These are phyloP conservation scores for Kuschelorhynchus macadamiae DNA, from an alignment of 2,888 invertebrate genomes.

Conservation along the genomic window DNA sequence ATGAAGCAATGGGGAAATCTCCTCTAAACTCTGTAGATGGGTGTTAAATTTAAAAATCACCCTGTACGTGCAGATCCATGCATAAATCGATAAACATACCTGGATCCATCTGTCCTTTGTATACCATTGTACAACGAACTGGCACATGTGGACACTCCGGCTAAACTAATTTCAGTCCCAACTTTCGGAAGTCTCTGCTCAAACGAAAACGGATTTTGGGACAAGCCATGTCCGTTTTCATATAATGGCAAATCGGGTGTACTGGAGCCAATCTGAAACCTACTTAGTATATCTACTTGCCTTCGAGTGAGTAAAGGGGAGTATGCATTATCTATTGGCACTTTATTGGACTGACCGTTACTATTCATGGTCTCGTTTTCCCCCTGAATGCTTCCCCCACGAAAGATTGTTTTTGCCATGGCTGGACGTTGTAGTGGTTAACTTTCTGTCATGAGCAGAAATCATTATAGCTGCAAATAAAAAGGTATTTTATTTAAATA, in stretches of 20 bases:
- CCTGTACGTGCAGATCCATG: too few species aligned
- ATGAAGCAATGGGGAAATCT: too few species aligned
- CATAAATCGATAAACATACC: too few species aligned
- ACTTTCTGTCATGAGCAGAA: too few species aligned
- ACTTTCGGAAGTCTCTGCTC: slow-evolving; percentile 17
- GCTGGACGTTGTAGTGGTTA: too few species aligned
- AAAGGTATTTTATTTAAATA: too few species aligned
- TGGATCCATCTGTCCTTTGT: slow-evolving; percentile 22
- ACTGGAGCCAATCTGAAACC: slow-evolving; percentile 43
- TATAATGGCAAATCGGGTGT: slow-evolving; percentile 28
- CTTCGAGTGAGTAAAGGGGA: slow-evolving; percentile 19
- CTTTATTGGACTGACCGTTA: not conserved
- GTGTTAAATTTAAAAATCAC: too few species aligned
- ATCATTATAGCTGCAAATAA: too few species aligned
- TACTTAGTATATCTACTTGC: slow-evolving; percentile 14
- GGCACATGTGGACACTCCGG: slow-evolving; percentile 55
- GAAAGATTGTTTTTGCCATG: slow-evolving; percentile 31
- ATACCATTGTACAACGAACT: slow-evolving; percentile 46
- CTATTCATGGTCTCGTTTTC: slow-evolving; percentile 25
- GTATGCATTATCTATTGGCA: slow-evolving; percentile 2
- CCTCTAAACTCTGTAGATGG: too few species aligned
- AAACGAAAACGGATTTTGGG: slow-evolving; percentile 12
- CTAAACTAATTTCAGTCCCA: slow-evolving; percentile 54
- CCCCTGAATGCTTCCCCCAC: slow-evolving; percentile 18
- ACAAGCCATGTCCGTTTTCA: slow-evolving; percentile 9